Evolutionary conservation across 37 sponge, comb jelly and placozoan genomes (phyloP), one percentile per base, ranked within the genome.

Genomic region (Petrosia ficiformis): DNA sequence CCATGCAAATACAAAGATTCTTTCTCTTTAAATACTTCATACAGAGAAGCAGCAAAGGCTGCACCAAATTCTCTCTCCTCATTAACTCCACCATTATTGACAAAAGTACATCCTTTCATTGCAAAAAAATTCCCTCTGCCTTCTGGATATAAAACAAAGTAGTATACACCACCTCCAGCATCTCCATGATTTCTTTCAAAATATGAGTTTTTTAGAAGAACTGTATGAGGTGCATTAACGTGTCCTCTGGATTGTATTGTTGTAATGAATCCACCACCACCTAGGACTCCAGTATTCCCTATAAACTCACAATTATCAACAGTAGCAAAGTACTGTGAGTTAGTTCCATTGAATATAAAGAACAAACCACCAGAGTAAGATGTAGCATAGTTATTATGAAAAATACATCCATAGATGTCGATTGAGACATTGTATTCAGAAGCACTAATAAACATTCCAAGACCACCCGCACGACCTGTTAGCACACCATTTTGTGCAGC

Each of bases 401-500:
- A 89, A 1, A 16, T 2, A 44, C 82, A 59, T 29, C 70, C 71
- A 1, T 56, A 41, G n/a, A 89, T 79, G 22, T 26, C 22, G 2
- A 80, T 75, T 1, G 66, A 34, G 57, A 80, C 8, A 38, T 81
- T 72, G 30, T 76, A 41, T 32, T 11, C 32, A 1, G 65, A 58
- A 14, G 83, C 76, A 70, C 80, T 89, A 19, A 70, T 33, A 43
- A 80, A 84, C 5, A 89, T 19, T 4, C 59, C 90, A n/a, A 89
- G 34, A 4, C 76, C 84, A 26, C 90, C 90, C 37, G 84, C 90
- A 44, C 90, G 32, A 42, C 90, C 90, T 43, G 69, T 89, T 48
- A 89, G 82, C 1, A 82, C 59, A 52, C 36, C 76, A 42, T 32
- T 59, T 21, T 28, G 64, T 31, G 78, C 72, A 5, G 78, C 78